Conservation (phyloP, 2,797 vertebrate species). For the Sciurus carolinensis region DNA sequence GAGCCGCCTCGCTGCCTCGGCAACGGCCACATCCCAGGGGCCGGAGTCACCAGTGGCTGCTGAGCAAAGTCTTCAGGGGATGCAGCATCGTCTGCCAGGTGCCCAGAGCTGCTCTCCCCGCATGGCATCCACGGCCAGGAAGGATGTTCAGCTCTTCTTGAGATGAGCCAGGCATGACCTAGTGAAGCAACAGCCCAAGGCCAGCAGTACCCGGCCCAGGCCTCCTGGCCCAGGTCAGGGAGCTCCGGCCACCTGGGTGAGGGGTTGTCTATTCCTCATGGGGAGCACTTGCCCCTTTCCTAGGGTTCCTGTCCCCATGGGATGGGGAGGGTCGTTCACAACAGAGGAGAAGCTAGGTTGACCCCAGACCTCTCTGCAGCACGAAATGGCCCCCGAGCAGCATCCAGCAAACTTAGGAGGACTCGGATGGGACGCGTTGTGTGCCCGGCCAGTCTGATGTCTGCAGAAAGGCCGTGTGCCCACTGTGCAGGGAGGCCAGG, state of each 20-base stretch:
- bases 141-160: not conserved
- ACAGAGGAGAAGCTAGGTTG: not conserved
- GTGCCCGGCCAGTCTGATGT: rapidly evolving
- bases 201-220: not conserved
- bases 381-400: rapidly evolving
- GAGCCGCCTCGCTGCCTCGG: rapidly evolving
- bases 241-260: not conserved
- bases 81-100: rapidly evolving
- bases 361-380: not conserved
- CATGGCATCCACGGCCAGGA: not conserved
- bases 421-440: rapidly evolving
- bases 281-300: not conserved
- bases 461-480: rapidly evolving
- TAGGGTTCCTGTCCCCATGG: too few relatives aligned
- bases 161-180: not conserved
- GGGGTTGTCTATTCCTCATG: rapidly evolving
- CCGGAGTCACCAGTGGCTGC: rapidly evolving
- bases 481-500: not conserved
- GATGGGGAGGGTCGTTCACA: rapidly evolving
- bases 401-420: rapidly evolving
- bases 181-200: not conserved
- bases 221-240: not conserved
- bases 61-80: rapidly evolving
- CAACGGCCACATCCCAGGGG: rapidly evolving
- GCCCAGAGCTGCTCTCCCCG: rapidly evolving